Evolutionary conservation across 2,113 vertebrate species (phyloP), one percentile per base, ranked within the genome.

Genomic region (Genyomyrus donnyi): DNA sequence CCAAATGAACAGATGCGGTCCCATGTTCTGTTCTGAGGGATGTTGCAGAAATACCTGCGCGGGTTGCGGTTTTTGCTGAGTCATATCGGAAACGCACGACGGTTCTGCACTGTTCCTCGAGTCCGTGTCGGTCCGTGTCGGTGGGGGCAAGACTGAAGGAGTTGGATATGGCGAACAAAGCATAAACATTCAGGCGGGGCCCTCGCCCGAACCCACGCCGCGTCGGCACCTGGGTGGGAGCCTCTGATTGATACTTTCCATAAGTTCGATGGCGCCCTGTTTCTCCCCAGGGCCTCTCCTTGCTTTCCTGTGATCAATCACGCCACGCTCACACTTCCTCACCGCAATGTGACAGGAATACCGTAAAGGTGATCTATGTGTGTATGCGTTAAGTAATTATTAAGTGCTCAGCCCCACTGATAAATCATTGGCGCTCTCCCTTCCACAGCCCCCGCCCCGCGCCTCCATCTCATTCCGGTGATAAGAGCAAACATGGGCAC

Each of bases 281-380:
- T 90, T 92, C 92, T 92, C 92, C 93, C 92, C 83, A 90, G 77
- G 93, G 93, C 94, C 88, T 24, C 85, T 92, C 93, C 93, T 92
- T 52, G 92, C 93, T 93, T 95, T 95, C 94, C 94, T 94, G 93
- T 93, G 94, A 96, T 96, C 95, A 95, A 96, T 96, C 95, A 96
- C 93, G 90, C 90, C 93, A 95, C 95, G 95, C 95, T 96, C 95
- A 93, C 94, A 95, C 95, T 95, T 95, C 94, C 91, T 91, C 52
- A 42, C 92, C 88, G 85, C 87, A 70, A 93, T 92, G 93, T 94
- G 95, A 96, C 94, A 96, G 94, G 94, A 96, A 96, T 96, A 95
- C 95, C 94, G 95, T 96, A 95, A 94, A 93, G 93, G 94, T 96
- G 95, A 96, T 96, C 92, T 95, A 95, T 91, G 86, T 94, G 90